These are phyloP conservation scores for Cherax destructor DNA, from an alignment of 1,140 invertebrate species.

Conservation along the genomic window DNA sequence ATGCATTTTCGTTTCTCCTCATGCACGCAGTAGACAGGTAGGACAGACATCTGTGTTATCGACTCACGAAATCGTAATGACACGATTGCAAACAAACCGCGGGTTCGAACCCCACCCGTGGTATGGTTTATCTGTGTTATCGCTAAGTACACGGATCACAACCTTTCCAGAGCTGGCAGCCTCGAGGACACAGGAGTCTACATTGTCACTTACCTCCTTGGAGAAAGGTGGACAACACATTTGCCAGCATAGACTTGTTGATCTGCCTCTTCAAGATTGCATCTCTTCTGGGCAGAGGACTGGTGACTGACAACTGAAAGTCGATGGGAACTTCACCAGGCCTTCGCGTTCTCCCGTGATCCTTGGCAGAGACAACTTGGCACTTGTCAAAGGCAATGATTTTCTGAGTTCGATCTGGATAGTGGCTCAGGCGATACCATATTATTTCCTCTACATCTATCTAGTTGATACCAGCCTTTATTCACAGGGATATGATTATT, in stretches of 20 bases:
- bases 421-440: background rate
- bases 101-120: too few relatives aligned
- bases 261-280: background rate
- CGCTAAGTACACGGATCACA: too few relatives aligned
- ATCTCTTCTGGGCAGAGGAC: too few relatives aligned
- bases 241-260: constrained; percentile 4
- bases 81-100: too few relatives aligned
- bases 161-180: background rate
- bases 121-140: background rate
- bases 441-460: too few relatives aligned
- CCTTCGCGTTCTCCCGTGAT: background rate
- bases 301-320: constrained; percentile 1
- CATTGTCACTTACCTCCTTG: background rate
- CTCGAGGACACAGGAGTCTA: constrained; percentile 1
- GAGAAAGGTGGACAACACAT: background rate
- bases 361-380: background rate
- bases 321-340: background rate
- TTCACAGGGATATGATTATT: too few relatives aligned
- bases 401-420: background rate
- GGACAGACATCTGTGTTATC: background rate
- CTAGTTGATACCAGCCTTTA: too few relatives aligned
- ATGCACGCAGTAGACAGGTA: background rate
- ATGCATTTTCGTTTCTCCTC: background rate
- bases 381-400: background rate
- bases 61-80: too few relatives aligned